A percentile compares a stretch with the other conserved stretches of the same genome.
Conservation (phyloP, 2,888 invertebrate genomes). For the Crepidodera aurea region DNA sequence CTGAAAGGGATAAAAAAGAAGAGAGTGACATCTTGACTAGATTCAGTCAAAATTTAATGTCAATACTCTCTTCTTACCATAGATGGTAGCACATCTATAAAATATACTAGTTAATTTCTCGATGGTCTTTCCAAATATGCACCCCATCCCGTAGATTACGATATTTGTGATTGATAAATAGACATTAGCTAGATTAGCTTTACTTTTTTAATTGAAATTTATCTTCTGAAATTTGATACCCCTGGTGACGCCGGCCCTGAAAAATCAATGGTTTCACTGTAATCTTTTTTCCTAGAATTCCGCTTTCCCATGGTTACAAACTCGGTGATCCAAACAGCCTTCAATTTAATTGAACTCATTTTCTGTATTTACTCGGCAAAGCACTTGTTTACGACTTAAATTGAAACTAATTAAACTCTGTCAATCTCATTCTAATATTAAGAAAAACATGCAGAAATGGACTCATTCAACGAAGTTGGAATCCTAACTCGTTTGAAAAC, state of each 20-base stretch:
- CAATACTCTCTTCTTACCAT: too few relatives aligned
- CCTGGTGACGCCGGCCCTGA: background rate
- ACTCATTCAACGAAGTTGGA: background rate
- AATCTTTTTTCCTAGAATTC: background rate
- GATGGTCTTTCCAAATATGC: too few relatives aligned
- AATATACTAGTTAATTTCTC: too few relatives aligned
- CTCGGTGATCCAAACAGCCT: slow-evolving; percentile 6
- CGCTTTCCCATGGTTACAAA: slow-evolving; percentile 4
- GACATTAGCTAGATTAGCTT: too few relatives aligned
- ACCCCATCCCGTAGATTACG: too few relatives aligned
- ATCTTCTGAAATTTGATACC: too few relatives aligned
- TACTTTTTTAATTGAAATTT: too few relatives aligned
- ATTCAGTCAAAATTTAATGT: too few relatives aligned
- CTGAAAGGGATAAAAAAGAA: too few relatives aligned
- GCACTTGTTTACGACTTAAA: slow-evolving; percentile 19
- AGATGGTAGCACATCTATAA: too few relatives aligned
- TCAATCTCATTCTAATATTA: background rate
- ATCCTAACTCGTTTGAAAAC: background rate
- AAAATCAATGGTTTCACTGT: background rate
- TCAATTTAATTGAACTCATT: slow-evolving; percentile 11
- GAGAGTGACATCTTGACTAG: too few relatives aligned
- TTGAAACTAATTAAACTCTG: slow-evolving; percentile 18
- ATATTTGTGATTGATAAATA: too few relatives aligned
- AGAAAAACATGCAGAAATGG: background rate
- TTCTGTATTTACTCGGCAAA: slow-evolving; percentile 11